These are phyloP conservation scores for Elaphurus davidianus DNA, from an alignment of 2,113 vertebrate species.

Conservation along the genomic window DNA sequence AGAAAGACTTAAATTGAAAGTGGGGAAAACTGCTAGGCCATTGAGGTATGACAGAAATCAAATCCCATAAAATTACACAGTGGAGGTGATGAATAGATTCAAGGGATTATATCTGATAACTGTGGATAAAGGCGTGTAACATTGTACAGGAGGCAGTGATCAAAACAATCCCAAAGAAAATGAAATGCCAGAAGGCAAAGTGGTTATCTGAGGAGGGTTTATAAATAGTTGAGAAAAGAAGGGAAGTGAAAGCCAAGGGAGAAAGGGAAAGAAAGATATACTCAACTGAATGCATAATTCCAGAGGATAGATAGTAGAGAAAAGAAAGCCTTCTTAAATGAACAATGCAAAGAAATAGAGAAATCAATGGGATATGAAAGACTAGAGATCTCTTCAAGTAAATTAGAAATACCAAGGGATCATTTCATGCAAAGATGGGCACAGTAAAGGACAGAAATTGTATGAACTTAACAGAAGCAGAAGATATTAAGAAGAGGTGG, in stretches of 20 bases:
- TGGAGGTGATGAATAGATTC: not conserved
- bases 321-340: not conserved
- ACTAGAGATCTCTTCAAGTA: not conserved
- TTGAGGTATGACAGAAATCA: not conserved
- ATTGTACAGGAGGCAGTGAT: not conserved
- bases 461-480: not conserved
- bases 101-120: not conserved
- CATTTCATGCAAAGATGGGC: not conserved
- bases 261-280: not conserved
- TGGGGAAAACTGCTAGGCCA: fast-evolving
- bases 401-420: not conserved
- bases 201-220: not conserved
- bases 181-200: not conserved
- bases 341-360: not conserved
- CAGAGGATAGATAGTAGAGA: not conserved
- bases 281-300: not conserved
- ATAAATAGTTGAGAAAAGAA: not conserved
- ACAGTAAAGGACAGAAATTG: not conserved
- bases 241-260: not conserved
- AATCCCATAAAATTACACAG: not conserved
- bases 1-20: not conserved
- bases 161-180: not conserved
- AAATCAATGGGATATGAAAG: not conserved
- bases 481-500: not conserved
- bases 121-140: not conserved